Evolutionary conservation across 2,797 vertebrate genomes (phyloP).

Genomic region (Neosilurus mollespiculum): DNA sequence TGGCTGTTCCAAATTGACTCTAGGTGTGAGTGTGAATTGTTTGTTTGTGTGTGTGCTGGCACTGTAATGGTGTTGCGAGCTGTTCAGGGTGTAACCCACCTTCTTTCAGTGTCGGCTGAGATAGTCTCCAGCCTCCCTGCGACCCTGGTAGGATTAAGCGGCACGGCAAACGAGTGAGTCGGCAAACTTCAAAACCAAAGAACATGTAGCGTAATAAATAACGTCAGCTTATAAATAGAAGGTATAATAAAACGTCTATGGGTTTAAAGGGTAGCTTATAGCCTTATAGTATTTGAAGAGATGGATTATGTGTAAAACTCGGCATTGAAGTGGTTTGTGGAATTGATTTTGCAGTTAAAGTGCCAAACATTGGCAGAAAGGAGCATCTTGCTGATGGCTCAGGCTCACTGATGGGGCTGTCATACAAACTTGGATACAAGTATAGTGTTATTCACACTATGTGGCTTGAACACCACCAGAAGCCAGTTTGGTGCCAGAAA

Average conservation of each 20-base stretch:
- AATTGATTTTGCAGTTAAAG: background rate
- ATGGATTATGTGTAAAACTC: background rate
- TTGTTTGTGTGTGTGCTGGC: no score
- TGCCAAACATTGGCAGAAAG: background rate
- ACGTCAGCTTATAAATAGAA: background rate
- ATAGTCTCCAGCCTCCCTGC: no score
- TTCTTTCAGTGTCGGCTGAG: no score
- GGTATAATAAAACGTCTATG: background rate
- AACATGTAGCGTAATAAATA: background rate
- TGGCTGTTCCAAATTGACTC: no score
- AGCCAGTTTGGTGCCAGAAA: conserved; percentile 1
- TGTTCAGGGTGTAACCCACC: no score
- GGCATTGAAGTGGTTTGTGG: background rate
- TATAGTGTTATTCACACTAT: conserved; percentile 14
- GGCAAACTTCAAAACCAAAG: background rate
- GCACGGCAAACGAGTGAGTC: no score
- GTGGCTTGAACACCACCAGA: background rate
- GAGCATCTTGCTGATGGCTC: conserved; percentile 47
- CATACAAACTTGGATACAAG: conserved; percentile 26
- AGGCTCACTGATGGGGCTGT: conserved; percentile 20
- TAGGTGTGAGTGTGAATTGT: no score
- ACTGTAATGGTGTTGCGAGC: no score
- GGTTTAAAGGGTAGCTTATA: background rate
- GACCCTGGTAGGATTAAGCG: no score
- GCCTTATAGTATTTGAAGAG: background rate